These are phyloP conservation scores for Chaitophorus viminalis DNA, from an alignment of 2,888 invertebrate species.

Conservation along the genomic window DNA sequence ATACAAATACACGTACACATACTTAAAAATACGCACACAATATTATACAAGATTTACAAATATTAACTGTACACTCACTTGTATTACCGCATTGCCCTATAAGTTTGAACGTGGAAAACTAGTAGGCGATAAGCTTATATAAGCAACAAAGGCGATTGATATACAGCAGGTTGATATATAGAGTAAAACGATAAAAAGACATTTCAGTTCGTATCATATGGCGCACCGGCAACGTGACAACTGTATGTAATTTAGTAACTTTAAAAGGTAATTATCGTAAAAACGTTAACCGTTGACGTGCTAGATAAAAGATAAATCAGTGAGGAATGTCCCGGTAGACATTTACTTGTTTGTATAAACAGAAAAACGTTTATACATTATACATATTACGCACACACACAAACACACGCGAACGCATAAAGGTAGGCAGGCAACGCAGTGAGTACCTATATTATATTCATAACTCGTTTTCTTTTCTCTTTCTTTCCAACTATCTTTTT, in stretches of 20 bases:
- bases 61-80: background rate
- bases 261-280: conserved; percentile 60
- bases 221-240: conserved; percentile 38
- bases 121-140: background rate
- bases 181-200: background rate
- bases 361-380: conserved; percentile 28
- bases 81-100: background rate
- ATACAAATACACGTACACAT: background rate
- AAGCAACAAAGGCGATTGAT: background rate
- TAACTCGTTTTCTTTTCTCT: conserved; percentile 60
- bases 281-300: conserved; percentile 59
- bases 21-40: background rate
- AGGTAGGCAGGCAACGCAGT: conserved; percentile 20
- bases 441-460: conserved; percentile 56
- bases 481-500: background rate
- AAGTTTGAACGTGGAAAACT: background rate
- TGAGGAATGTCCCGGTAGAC: conserved; percentile 58
- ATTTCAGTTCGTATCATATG: background rate
- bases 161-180: too few relatives aligned
- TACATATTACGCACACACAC: background rate
- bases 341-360: conserved; percentile 56
- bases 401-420: background rate
- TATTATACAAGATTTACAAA: too few relatives aligned
- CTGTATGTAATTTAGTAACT: conserved; percentile 53
- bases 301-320: conserved; percentile 60